Evolutionary conservation across 1,140 invertebrate genomes (phyloP), one percentile per base, ranked within the genome.

Genomic region (Cyrtorhinus lividipennis): DNA sequence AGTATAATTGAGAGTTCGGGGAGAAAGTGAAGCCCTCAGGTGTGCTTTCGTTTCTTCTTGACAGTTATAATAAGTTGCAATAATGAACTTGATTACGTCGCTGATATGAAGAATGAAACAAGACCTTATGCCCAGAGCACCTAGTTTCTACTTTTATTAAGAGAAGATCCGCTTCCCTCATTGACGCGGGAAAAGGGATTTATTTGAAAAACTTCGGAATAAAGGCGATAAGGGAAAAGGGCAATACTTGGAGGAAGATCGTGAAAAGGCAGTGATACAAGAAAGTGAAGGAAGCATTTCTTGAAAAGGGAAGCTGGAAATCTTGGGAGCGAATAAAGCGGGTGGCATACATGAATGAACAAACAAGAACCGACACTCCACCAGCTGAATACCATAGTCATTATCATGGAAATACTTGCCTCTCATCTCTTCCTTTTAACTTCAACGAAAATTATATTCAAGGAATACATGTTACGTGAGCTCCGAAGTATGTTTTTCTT

Each of bases 221-320:
- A 53, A 53, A 53, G 18, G 48, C 18, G 48, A 22, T 22, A 53
- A 53, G 10, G n/a, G 48, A 22, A 22, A 53, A 53, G 48, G 48
- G 48, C 48, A 53, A 53, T 53, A 53, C 48, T 53, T 20, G 48
- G 10, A 10, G 8, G 12, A 10, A n/a, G 48, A 53, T 5, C 48
- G 48, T 53, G 48, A 53, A 53, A 53, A 53, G 48, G 48, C 48
- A 22, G 48, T 53, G 48, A 53, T 53, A 53, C 48, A 53, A 53
- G 48, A 53, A 53, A 22, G 48, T 15, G 20, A 44, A 44, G 18
- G 48, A 22, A 15, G 10, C 3, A 5, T 10, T 8, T 53, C 20
- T 20, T 53, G 48, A 53, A 53, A 53, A 20, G 48, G 48, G 18
- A 53, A 20, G 10, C 48, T 10, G 20, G 48, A 53, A 53, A 13